Percentiles rank a stretch among this genome's conserved stretches.
These are phyloP conservation scores for Brachionichthys hirsutus DNA, from an alignment of 2,113 vertebrate species.

Conservation along the genomic window DNA sequence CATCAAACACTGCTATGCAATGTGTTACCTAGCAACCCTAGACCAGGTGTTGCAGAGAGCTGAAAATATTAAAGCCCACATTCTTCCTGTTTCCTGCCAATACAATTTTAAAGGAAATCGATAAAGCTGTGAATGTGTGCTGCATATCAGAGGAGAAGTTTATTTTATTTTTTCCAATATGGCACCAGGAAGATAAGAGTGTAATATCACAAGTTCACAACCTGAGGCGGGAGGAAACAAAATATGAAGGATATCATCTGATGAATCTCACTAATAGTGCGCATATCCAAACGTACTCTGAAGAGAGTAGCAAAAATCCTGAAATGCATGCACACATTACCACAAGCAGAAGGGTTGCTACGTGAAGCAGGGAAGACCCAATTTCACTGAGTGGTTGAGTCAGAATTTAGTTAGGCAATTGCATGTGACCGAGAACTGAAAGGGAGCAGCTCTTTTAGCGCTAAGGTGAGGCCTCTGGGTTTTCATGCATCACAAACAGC, in stretches of 20 bases:
- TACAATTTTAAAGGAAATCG: conserved; percentile 72
- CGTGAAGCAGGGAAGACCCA: conserved; percentile 36
- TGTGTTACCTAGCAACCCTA: conserved; percentile 80
- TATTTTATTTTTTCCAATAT: background rate
- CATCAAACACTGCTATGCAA: conserved; percentile 67
- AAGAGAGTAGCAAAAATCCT: conserved; percentile 5
- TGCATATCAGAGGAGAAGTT: conserved; percentile 34
- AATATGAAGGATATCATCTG: conserved; percentile 53
- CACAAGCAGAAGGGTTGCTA: conserved; percentile 28
- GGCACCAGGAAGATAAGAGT: conserved; percentile 49
- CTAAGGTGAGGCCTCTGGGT: conserved; percentile 43
- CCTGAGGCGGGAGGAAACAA: conserved; percentile 32
- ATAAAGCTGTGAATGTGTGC: conserved; percentile 55
- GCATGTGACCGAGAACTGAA: conserved; percentile 40
- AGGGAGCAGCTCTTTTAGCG: conserved; percentile 43
- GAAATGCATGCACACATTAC: conserved; percentile 2
- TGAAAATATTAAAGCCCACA: conserved; percentile 66
- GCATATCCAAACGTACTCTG: conserved; percentile 26
- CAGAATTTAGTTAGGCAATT: conserved; percentile 55
- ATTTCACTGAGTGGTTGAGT: conserved; percentile 62
- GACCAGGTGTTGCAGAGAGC: conserved; percentile 71
- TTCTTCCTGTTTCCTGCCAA: conserved; percentile 68
- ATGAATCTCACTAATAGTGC: conserved; percentile 54
- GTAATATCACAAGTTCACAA: conserved; percentile 64
- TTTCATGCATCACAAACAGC: conserved; percentile 28